phyloP scores from a whole-genome alignment of 2,888 invertebrate genomes.

The Fissipunctia ypsillon region DNA sequence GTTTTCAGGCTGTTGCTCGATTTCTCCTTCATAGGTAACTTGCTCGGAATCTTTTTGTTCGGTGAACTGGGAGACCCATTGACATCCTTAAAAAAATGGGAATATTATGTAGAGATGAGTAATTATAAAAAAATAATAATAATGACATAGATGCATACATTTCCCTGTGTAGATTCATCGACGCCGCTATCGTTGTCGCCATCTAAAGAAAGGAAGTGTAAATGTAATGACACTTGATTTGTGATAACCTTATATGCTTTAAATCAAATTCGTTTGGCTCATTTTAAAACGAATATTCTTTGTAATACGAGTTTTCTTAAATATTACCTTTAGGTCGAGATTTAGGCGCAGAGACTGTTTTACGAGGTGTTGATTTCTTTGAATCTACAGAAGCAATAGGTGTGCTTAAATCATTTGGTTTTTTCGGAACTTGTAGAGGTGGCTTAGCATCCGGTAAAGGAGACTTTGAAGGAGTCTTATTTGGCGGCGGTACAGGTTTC shows the following conservation, averaged over 20 bases:
- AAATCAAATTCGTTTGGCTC: conserved; percentile 74
- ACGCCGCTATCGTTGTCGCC: conserved; percentile 96
- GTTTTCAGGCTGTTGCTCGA: conserved; percentile 88
- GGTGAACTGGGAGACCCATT: conserved; percentile 94
- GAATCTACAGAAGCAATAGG: conserved; percentile 75
- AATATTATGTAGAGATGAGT: conserved; percentile 4
- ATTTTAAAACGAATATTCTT: conserved; percentile 71
- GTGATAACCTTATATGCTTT: neutral
- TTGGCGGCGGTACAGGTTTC: conserved; percentile 72
- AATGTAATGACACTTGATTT: neutral
- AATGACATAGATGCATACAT: conserved; percentile 92
- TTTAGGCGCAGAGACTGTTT: conserved; percentile 85
- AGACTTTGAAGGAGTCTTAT: conserved; percentile 79
- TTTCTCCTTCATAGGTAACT: conserved; percentile 88
- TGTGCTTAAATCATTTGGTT: conserved; percentile 84
- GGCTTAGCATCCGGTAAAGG: conserved; percentile 78
- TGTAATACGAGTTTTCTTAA: conserved; percentile 11
- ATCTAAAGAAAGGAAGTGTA: conserved; percentile 90
- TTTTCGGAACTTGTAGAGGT: conserved; percentile 77
- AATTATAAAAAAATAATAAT: no score
- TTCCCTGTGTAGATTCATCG: conserved; percentile 95
- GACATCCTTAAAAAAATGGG: conserved; percentile 83
- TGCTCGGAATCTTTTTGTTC: conserved; percentile 93
- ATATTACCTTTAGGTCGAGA: conserved; percentile 86
- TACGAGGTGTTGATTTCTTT: conserved; percentile 85